A percentile compares a stretch with the other conserved stretches of the same genome.
These are phyloP conservation scores for Florisuga fusca DNA, from an alignment of 2,797 vertebrate genomes.

Conservation along the genomic window DNA sequence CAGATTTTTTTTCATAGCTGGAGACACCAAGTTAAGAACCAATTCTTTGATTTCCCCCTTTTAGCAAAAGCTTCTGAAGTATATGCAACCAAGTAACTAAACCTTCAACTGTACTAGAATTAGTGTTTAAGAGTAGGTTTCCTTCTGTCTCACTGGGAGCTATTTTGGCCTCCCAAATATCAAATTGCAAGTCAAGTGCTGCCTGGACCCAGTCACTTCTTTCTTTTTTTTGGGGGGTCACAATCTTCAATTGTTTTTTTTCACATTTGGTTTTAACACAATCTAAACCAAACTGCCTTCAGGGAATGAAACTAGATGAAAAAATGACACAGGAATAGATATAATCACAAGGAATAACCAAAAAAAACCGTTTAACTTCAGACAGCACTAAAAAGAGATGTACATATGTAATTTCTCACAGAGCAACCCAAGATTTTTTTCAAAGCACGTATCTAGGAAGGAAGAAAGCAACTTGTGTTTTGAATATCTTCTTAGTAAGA, in stretches of 20 bases:
- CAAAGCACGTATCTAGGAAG: background rate
- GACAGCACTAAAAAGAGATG: background rate
- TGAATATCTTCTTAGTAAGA: background rate
- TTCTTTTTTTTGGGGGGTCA: background rate
- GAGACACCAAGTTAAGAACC: background rate
- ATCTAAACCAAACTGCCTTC: background rate
- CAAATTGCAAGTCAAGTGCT: background rate
- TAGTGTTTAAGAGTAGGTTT: accelerated
- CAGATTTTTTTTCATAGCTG: background rate
- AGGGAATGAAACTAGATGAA: background rate
- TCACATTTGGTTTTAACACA: background rate
- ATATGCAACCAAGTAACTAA: background rate
- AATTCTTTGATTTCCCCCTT: background rate
- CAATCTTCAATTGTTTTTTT: background rate
- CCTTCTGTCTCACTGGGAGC: background rate
- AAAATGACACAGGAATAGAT: background rate
- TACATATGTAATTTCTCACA: background rate
- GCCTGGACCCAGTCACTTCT: background rate
- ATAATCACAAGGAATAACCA: background rate
- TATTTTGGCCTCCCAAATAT: background rate
- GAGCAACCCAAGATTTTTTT: background rate
- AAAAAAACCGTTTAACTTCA: background rate
- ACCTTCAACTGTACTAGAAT: background rate
- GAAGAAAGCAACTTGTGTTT: background rate
- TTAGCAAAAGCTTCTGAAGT: background rate